A percentile compares a stretch with the other conserved stretches of the same genome.
Evolutionary conservation across 2,113 vertebrate genomes (phyloP).

Genomic region (Lanius ludovicianus): DNA sequence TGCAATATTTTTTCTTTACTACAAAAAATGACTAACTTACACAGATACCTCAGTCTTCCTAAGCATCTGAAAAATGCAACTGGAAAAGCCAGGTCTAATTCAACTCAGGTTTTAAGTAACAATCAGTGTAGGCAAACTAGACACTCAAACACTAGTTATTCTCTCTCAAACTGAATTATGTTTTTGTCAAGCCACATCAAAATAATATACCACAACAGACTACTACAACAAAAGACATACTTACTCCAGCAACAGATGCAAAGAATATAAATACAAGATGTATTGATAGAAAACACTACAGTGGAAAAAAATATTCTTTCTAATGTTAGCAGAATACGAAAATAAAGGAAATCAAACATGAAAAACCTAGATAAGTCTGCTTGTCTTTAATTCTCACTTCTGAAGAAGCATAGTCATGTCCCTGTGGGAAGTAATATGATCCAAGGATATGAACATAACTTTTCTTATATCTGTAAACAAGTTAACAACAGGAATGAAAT

Average conservation of each 20-base stretch:
- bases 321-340: not conserved
- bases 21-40: not conserved
- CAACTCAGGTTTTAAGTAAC: not conserved
- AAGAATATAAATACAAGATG: not conserved
- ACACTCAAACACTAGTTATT: not conserved
- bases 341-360: not conserved
- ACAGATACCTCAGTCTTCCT: not conserved
- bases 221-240: not conserved
- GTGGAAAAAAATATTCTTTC: not conserved
- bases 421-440: conserved; percentile 19
- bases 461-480: conserved; percentile 57
- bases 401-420: not conserved
- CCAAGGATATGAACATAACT: not conserved
- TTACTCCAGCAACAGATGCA: not conserved
- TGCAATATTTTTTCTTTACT: not conserved
- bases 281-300: not conserved
- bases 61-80: not conserved
- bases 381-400: not conserved
- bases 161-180: not conserved
- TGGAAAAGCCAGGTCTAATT: not conserved
- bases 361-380: not conserved
- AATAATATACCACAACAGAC: not conserved
- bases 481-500: not conserved
- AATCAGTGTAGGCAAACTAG: not conserved
- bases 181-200: not conserved